Percentiles rank a stretch among this genome's conserved stretches.
Conservation (phyloP, 2,797 vertebrate species). For the Pitangus sulphuratus region DNA sequence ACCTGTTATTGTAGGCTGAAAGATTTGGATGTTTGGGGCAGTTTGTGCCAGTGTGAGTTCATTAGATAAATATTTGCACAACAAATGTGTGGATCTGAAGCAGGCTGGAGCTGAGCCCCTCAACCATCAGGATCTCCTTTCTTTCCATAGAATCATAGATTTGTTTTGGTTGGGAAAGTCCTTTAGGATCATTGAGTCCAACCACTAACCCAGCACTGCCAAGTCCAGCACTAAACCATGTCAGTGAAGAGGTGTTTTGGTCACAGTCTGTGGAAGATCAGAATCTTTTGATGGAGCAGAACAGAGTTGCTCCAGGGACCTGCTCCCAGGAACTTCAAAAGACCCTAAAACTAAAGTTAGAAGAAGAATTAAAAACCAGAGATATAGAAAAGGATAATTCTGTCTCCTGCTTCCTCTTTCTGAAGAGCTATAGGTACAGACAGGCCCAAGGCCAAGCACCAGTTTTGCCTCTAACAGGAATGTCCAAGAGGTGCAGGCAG, state of each 20-base stretch:
- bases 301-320: neutral
- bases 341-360: neutral
- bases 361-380: neutral
- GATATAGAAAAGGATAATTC: neutral
- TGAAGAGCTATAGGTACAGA: neutral
- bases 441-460: neutral
- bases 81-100: fast-evolving
- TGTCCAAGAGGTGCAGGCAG: neutral
- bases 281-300: neutral
- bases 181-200: neutral
- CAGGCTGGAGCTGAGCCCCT: neutral
- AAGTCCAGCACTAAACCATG: neutral
- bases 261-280: neutral
- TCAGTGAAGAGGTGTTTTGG: neutral
- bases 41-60: neutral
- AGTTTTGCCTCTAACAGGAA: neutral
- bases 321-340: neutral
- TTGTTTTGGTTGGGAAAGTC: neutral
- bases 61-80: neutral
- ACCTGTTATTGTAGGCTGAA: neutral
- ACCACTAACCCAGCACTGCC: neutral
- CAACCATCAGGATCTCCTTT: neutral
- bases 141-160: neutral
- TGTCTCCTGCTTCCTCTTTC: neutral
- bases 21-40: neutral